Evolutionary conservation across 37 sponge, comb jelly and placozoan genomes (phyloP).

Genomic region (Cladorhizidae sp.): DNA sequence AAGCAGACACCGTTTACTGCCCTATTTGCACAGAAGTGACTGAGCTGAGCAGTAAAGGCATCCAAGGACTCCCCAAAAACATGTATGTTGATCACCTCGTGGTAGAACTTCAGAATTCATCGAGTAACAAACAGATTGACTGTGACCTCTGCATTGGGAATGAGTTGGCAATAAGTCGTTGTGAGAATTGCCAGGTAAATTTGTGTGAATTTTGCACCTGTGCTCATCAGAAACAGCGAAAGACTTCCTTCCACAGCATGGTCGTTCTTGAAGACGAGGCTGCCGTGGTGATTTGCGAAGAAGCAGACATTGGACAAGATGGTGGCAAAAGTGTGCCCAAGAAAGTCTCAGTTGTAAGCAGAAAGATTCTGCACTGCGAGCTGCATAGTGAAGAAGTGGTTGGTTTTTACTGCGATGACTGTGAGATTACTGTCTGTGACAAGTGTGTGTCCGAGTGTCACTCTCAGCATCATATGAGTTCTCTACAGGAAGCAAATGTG

Average conservation of each 20-base stretch:
- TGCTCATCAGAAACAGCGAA: conserved; percentile 57
- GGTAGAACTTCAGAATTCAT: conserved; percentile 15
- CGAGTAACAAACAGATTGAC: background rate
- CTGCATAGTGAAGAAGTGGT: conserved; percentile 26
- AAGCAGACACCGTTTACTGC: conserved; percentile 39
- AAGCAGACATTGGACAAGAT: background rate
- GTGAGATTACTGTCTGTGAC: conserved; percentile 43
- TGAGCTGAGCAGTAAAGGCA: conserved; percentile 31
- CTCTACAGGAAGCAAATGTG: conserved; percentile 30
- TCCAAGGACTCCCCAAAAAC: conserved; percentile 65
- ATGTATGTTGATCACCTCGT: conserved; percentile 50
- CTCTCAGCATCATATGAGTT: conserved; percentile 25
- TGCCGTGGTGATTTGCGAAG: background rate
- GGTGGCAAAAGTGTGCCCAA: too few species aligned
- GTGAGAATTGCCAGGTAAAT: conserved; percentile 35
- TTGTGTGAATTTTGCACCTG: conserved; percentile 60
- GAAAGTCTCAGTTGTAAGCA: background rate
- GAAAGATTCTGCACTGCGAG: conserved; percentile 14
- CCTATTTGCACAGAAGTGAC: conserved; percentile 55
- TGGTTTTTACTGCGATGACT: conserved; percentile 55
- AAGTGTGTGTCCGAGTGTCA: conserved; percentile 45
- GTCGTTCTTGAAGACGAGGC: background rate
- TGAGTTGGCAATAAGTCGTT: conserved; percentile 24
- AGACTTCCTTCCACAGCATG: conserved; percentile 34
- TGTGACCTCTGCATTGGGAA: conserved; percentile 65